Evolutionary conservation across 2,797 vertebrate species (phyloP).

Genomic region (Micropoecilia bifurca): DNA sequence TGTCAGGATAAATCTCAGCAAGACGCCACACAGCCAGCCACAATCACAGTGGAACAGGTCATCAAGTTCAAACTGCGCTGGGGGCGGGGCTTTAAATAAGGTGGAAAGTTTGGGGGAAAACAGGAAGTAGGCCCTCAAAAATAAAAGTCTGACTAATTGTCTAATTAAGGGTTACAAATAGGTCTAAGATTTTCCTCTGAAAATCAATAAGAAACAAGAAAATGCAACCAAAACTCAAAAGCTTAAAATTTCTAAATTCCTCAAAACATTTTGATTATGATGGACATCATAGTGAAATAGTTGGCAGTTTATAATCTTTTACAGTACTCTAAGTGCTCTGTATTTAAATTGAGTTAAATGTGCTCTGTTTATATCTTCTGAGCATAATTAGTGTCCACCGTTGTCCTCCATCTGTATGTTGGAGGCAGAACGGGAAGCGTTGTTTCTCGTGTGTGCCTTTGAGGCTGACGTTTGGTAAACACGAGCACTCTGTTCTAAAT

Average conservation of each 20-base stretch:
- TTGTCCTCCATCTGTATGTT: conserved; percentile 3
- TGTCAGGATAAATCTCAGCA: too few species aligned
- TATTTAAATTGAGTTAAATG: background rate
- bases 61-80: too few species aligned
- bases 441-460: conserved; percentile 1
- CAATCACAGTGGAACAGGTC: too few species aligned
- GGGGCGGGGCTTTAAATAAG: too few species aligned
- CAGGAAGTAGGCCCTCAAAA: too few species aligned
- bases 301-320: background rate
- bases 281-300: background rate
- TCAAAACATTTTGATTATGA: background rate
- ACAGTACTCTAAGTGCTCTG: background rate
- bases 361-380: background rate
- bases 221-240: background rate
- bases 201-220: background rate
- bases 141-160: too few species aligned
- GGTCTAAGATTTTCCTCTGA: background rate
- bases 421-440: conserved; percentile 5
- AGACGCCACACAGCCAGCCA: too few species aligned
- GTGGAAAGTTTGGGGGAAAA: too few species aligned
- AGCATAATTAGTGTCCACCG: conserved; percentile 2
- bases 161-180: background rate
- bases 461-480: conserved; percentile 22
- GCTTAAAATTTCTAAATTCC: background rate
- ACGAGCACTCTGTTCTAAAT: conserved; percentile 5